Conservation (phyloP, 1,140 invertebrate genomes). For the Drosophila ananassae region DNA sequence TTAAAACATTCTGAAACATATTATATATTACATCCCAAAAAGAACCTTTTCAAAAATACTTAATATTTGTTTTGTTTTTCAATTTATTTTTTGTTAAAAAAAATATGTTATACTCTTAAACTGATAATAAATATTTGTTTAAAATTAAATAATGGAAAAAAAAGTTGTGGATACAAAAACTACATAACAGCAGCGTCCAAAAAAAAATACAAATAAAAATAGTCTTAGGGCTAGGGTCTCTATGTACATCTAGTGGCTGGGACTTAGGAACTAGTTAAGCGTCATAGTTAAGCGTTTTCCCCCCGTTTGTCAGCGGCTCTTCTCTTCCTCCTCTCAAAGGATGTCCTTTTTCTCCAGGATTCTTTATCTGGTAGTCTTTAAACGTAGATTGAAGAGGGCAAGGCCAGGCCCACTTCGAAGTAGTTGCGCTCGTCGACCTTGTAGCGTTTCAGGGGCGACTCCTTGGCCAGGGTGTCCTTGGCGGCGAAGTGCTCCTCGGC, state of each 20-base stretch:
- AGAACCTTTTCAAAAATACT: neutral
- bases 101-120: slow-evolving; percentile 26
- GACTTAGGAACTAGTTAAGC: slow-evolving; percentile 80
- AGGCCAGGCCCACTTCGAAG: slow-evolving; percentile 76
- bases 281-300: slow-evolving; percentile 82
- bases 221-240: slow-evolving; percentile 3
- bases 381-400: slow-evolving; percentile 79
- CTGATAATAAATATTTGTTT: slow-evolving; percentile 37
- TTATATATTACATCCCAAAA: neutral
- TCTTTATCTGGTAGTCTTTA: neutral
- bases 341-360: neutral
- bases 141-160: slow-evolving; percentile 70
- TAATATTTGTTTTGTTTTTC: slow-evolving; percentile 40
- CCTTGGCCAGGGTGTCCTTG: slow-evolving; percentile 14
- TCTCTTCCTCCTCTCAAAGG: slow-evolving; percentile 10
- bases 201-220: slow-evolving; percentile 58
- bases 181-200: slow-evolving; percentile 75
- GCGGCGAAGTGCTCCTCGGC: neutral
- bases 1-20: neutral
- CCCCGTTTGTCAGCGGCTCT: slow-evolving; percentile 80
- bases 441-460: slow-evolving; percentile 69
- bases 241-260: slow-evolving; percentile 37
- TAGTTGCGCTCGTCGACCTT: slow-evolving; percentile 74
- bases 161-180: slow-evolving; percentile 62
- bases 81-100: slow-evolving; percentile 49